A percentile compares a stretch with the other conserved stretches of the same genome.
phyloP scores from a whole-genome alignment of 2,113 vertebrate species.

The Oreochromis niloticus region DNA sequence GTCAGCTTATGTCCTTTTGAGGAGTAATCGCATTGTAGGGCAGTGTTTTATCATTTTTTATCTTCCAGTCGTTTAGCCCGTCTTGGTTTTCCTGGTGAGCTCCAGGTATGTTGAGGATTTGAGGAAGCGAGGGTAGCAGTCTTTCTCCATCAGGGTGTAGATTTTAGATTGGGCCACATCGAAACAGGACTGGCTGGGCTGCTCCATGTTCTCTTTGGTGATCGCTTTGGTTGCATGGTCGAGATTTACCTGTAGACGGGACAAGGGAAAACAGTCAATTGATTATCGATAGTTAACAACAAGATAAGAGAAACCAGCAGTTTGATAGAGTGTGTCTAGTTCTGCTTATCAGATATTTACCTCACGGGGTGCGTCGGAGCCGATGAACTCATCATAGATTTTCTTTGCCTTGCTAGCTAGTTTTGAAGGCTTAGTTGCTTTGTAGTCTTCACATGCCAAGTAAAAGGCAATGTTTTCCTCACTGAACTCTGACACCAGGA shows the following conservation, averaged over 20 bases:
- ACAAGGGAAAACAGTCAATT: neutral
- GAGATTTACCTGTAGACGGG: slow-evolving; percentile 80
- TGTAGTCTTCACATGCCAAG: slow-evolving; percentile 92
- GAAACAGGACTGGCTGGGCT: slow-evolving; percentile 76
- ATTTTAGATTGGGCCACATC: slow-evolving; percentile 82
- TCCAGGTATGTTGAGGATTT: slow-evolving; percentile 72
- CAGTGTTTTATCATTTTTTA: neutral
- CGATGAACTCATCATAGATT: slow-evolving; percentile 90
- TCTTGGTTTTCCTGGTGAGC: slow-evolving; percentile 49
- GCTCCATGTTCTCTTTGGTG: slow-evolving; percentile 76
- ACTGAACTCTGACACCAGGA: slow-evolving; percentile 89
- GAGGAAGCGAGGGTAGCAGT: slow-evolving; percentile 90
- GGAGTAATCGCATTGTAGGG: neutral
- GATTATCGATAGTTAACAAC: neutral
- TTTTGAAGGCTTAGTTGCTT: slow-evolving; percentile 76
- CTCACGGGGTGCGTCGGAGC: slow-evolving; percentile 84
- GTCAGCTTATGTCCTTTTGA: neutral
- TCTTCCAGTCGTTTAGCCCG: neutral
- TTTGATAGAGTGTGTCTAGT: neutral
- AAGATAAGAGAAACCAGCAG: accelerated
- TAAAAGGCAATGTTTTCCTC: slow-evolving; percentile 97
- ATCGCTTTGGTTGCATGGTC: slow-evolving; percentile 85
- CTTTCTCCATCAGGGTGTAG: slow-evolving; percentile 91
- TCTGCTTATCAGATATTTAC: slow-evolving; percentile 59
- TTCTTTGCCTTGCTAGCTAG: slow-evolving; percentile 81